Percentiles rank a stretch among this genome's conserved stretches.
Evolutionary conservation across 2,888 invertebrate genomes (phyloP).

Genomic region (Acrocera orbiculus): DNA sequence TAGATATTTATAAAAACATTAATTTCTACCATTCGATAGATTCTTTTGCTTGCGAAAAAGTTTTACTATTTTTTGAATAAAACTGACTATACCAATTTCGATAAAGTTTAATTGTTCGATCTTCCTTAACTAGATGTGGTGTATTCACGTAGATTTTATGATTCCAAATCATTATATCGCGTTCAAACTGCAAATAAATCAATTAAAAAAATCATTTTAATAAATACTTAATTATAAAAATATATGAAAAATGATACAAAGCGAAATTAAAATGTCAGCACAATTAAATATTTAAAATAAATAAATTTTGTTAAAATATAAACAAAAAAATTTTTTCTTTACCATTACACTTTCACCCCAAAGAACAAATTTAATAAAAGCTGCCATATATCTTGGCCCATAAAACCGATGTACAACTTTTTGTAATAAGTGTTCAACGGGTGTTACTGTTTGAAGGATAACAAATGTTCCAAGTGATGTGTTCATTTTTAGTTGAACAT

Average conservation of each 20-base stretch:
- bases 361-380: conserved; percentile 46
- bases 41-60: conserved; percentile 25
- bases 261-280: not conserved
- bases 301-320: not conserved
- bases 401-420: conserved; percentile 62
- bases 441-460: conserved; percentile 61
- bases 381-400: conserved; percentile 40
- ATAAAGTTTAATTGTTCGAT: conserved; percentile 51
- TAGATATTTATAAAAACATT: too few relatives aligned
- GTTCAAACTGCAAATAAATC: conserved; percentile 45
- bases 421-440: conserved; percentile 57
- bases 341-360: conserved; percentile 53
- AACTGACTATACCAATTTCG: conserved; percentile 74
- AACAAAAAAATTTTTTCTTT: conserved; percentile 10
- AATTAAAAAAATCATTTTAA: too few relatives aligned
- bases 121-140: conserved; percentile 57
- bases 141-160: conserved; percentile 55
- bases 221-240: not conserved
- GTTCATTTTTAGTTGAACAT: conserved; percentile 49
- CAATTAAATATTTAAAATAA: not conserved
- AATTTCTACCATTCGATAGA: conserved; percentile 17
- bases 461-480: conserved; percentile 41
- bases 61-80: conserved; percentile 54
- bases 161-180: conserved; percentile 78
- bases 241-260: too few relatives aligned